These are phyloP conservation scores for Trichogramma pretiosum DNA, from an alignment of 1,140 invertebrate species.

Conservation along the genomic window DNA sequence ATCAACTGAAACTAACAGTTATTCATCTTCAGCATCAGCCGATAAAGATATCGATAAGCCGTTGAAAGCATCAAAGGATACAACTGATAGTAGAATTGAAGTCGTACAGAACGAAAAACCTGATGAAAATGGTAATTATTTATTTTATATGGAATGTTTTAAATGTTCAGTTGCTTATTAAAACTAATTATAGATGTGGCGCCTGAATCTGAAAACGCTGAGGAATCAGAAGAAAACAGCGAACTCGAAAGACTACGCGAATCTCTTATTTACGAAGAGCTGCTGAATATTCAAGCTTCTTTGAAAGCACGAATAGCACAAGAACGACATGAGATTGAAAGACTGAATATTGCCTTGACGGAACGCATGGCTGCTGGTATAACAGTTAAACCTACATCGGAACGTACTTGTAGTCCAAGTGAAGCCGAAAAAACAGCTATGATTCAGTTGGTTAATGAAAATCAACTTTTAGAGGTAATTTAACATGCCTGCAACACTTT, in stretches of 20 bases:
- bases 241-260: constrained; percentile 51
- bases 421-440: constrained; percentile 44
- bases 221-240: constrained; percentile 37
- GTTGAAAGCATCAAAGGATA: not conserved
- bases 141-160: not conserved
- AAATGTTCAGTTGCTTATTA: not conserved
- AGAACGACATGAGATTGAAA: constrained; percentile 59
- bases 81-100: constrained; percentile 12
- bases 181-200: constrained; percentile 24
- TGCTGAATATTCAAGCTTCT: constrained; percentile 55
- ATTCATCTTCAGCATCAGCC: constrained; percentile 8
- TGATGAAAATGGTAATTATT: constrained; percentile 23
- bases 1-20: constrained; percentile 14
- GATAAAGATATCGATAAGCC: constrained; percentile 32
- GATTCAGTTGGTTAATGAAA: constrained; percentile 52
- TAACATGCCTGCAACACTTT: too few species aligned
- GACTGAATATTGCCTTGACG: constrained; percentile 47
- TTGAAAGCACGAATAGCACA: constrained; percentile 56
- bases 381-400: constrained; percentile 28
- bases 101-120: constrained; percentile 1
- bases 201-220: constrained; percentile 14
- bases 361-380: constrained; percentile 37
- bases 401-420: constrained; percentile 41
- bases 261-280: constrained; percentile 57
- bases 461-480: constrained; percentile 51